Evolutionary conservation across 2,888 invertebrate species (phyloP).

Genomic region (Ischnura elegans): DNA sequence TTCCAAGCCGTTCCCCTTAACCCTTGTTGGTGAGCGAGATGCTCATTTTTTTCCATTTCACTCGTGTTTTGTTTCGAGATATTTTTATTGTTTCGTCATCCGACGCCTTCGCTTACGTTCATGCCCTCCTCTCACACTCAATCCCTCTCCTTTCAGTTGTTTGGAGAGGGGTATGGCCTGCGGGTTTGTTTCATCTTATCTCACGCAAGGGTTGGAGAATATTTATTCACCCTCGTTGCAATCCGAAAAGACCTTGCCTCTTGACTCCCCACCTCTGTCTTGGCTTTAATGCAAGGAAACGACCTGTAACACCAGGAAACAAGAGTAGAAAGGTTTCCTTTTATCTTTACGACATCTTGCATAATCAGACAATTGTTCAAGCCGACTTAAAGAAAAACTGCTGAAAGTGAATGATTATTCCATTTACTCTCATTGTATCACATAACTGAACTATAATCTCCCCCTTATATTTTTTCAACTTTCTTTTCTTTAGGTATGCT

Average conservation of each 20-base stretch:
- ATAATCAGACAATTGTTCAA: too few species aligned
- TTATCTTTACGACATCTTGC: too few species aligned
- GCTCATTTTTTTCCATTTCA: background rate
- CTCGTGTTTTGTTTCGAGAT: background rate
- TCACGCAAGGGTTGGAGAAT: background rate
- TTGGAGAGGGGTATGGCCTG: background rate
- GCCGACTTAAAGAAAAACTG: too few species aligned
- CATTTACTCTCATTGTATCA: too few species aligned
- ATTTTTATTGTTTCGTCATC: background rate
- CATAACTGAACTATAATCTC: too few species aligned
- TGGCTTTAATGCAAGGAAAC: background rate
- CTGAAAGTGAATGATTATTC: too few species aligned
- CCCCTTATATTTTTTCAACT: too few species aligned
- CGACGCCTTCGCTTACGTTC: background rate
- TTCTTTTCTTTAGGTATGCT: too few species aligned
- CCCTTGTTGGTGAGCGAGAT: background rate
- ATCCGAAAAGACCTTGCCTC: too few species aligned
- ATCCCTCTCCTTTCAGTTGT: background rate
- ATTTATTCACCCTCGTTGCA: background rate
- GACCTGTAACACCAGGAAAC: background rate
- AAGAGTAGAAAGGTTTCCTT: background rate
- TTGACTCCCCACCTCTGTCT: background rate
- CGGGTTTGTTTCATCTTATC: slow-evolving; percentile 37
- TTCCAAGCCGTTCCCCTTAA: background rate
- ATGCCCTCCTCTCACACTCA: background rate